Conservation (phyloP, 2,797 vertebrate genomes). For the Pseudopleuronectes americanus region DNA sequence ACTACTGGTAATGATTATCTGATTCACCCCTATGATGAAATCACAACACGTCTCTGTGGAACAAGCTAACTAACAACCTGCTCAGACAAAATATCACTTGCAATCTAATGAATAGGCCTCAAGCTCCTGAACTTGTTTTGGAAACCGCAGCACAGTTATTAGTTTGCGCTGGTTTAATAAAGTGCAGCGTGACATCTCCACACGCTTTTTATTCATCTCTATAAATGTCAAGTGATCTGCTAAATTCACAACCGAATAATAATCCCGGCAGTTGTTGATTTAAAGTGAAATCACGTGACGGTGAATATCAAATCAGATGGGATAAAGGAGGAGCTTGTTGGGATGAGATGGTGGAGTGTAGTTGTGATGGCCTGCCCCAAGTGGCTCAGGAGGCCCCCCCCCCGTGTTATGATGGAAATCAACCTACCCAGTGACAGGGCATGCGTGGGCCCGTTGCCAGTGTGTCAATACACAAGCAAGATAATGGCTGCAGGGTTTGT, state of each 20-base stretch:
- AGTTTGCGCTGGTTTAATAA: constrained; percentile 4
- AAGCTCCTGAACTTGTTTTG: not conserved
- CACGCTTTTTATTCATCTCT: not conserved
- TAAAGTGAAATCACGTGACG: not conserved
- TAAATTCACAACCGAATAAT: not conserved
- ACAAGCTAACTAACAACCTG: constrained; percentile 6
- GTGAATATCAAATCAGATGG: not conserved
- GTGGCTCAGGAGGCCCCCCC: constrained; percentile 5
- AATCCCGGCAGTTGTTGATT: not conserved
- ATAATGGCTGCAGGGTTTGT: constrained; percentile 56
- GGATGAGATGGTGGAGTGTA: not conserved
- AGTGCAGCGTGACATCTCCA: not conserved
- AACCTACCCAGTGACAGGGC: constrained; percentile 28
- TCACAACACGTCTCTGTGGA: not conserved
- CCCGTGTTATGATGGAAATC: constrained; percentile 42
- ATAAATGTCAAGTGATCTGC: not conserved
- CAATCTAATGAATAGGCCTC: constrained; percentile 14
- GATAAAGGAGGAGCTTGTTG: not conserved
- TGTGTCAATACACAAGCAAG: constrained; percentile 37
- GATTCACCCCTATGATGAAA: constrained; percentile 12
- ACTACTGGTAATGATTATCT: not conserved
- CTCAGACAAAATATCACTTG: constrained; percentile 17
- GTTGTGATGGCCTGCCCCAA: not conserved
- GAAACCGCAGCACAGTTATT: constrained; percentile 1
- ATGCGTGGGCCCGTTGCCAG: constrained; percentile 35